Conservation (phyloP, 2,797 vertebrate species). For the Enteromius radiatus region DNA sequence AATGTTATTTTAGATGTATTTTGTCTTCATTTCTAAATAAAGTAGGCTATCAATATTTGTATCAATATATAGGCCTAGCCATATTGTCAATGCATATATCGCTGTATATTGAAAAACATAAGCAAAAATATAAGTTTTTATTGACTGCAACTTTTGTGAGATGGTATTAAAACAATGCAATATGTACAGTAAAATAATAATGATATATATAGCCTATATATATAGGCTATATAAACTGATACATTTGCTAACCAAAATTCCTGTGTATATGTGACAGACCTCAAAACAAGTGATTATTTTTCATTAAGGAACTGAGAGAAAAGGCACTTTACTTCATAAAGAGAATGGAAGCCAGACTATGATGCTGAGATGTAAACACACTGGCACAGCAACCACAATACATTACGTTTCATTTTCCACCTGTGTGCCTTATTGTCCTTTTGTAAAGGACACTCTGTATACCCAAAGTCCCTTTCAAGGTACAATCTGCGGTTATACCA, state of each 20-base stretch:
- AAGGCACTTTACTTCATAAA: neutral
- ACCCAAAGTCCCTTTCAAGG: neutral
- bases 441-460: neutral
- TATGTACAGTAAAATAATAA: neutral
- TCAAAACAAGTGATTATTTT: neutral
- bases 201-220: too few species aligned
- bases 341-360: neutral
- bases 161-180: neutral
- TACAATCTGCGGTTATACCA: neutral
- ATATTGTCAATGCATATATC: neutral
- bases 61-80: neutral
- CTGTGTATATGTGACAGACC: neutral
- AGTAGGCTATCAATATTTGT: too few species aligned
- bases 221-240: too few species aligned
- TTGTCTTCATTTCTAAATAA: neutral
- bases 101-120: neutral
- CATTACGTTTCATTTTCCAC: neutral
- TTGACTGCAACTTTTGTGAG: too few species aligned
- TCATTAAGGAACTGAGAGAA: neutral
- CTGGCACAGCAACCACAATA: neutral
- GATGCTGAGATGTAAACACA: neutral
- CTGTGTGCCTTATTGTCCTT: neutral
- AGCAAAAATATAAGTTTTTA: too few species aligned
- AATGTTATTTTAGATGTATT: neutral
- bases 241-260: neutral